These are phyloP conservation scores for Drosophila mayri DNA, from an alignment of 1,140 invertebrate genomes.

Conservation along the genomic window DNA sequence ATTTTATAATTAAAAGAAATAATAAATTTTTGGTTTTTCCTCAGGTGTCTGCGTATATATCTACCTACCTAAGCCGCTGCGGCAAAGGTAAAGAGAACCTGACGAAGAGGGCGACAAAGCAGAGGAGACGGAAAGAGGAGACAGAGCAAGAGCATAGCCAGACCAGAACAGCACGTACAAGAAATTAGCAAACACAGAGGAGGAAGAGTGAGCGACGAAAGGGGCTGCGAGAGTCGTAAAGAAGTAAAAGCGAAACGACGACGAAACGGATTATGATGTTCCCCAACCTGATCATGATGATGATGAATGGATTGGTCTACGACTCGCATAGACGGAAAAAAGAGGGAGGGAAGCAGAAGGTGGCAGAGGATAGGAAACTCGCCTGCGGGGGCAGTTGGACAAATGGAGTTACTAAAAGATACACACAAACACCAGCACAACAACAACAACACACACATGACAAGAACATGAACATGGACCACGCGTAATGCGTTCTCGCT, in stretches of 20 bases:
- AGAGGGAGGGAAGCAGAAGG: neutral
- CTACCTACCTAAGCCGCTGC: slow-evolving; percentile 58
- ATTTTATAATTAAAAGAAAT: no score
- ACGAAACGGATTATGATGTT: slow-evolving; percentile 59
- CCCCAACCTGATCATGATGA: slow-evolving; percentile 65
- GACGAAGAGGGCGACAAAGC: slow-evolving; percentile 20
- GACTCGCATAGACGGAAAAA: slow-evolving; percentile 14
- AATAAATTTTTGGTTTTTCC: slow-evolving; percentile 4
- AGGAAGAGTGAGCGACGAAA: slow-evolving; percentile 6
- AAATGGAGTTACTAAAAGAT: slow-evolving; percentile 65
- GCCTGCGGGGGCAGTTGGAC: slow-evolving; percentile 72
- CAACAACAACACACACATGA: slow-evolving; percentile 23
- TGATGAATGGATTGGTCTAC: slow-evolving; percentile 69
- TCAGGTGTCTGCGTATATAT: slow-evolving; percentile 9
- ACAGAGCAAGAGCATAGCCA: slow-evolving; percentile 60
- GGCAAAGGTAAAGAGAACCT: slow-evolving; percentile 41
- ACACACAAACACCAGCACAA: slow-evolving; percentile 39
- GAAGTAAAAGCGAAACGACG: slow-evolving; percentile 74
- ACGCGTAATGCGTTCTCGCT: slow-evolving; percentile 68
- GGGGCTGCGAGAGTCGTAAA: slow-evolving; percentile 38
- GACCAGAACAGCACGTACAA: slow-evolving; percentile 80
- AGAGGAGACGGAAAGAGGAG: neutral
- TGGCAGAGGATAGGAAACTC: neutral
- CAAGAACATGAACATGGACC: slow-evolving; percentile 71
- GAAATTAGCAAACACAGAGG: slow-evolving; percentile 74